A percentile compares a stretch with the other conserved stretches of the same genome.
Evolutionary conservation across 2,888 invertebrate species (phyloP).

Genomic region (Apocheima hispidaria): DNA sequence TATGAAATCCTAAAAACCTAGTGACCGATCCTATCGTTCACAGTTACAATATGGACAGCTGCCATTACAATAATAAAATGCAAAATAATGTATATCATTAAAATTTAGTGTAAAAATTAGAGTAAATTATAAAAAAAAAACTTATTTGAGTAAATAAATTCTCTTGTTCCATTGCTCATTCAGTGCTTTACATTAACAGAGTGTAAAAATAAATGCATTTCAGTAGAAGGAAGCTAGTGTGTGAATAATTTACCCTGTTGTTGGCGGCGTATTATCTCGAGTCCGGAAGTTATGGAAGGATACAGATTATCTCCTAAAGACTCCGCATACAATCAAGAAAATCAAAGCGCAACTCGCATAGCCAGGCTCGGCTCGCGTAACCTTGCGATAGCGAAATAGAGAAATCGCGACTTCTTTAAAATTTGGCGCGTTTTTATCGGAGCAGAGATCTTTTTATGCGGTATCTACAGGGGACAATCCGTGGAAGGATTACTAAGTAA

Average conservation of each 20-base stretch:
- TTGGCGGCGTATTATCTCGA: constrained; percentile 3
- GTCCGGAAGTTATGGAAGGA: neutral
- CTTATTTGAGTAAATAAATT: constrained; percentile 86
- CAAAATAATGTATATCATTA: constrained; percentile 79
- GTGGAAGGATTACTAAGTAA: neutral
- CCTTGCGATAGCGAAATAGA: too few species aligned
- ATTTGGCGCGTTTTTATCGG: too few species aligned
- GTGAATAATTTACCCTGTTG: constrained; percentile 26
- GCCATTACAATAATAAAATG: constrained; percentile 84
- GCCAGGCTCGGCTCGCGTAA: too few species aligned
- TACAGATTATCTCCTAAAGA: too few species aligned
- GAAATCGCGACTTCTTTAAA: too few species aligned
- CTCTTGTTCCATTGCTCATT: constrained; percentile 85
- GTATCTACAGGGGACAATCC: too few species aligned
- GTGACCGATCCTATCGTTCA: constrained; percentile 73
- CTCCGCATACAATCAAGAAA: too few species aligned
- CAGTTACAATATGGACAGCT: constrained; percentile 78
- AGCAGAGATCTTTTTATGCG: too few species aligned
- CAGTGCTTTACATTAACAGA: constrained; percentile 77
- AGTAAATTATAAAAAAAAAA: constrained; percentile 79
- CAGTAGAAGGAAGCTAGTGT: constrained; percentile 45
- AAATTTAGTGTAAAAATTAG: constrained; percentile 79
- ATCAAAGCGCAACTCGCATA: too few species aligned
- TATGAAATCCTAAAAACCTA: constrained; percentile 78
- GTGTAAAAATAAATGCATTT: constrained; percentile 76